These are phyloP conservation scores for Hermetia illucens DNA, from an alignment of 1,140 invertebrate species.

Conservation along the genomic window DNA sequence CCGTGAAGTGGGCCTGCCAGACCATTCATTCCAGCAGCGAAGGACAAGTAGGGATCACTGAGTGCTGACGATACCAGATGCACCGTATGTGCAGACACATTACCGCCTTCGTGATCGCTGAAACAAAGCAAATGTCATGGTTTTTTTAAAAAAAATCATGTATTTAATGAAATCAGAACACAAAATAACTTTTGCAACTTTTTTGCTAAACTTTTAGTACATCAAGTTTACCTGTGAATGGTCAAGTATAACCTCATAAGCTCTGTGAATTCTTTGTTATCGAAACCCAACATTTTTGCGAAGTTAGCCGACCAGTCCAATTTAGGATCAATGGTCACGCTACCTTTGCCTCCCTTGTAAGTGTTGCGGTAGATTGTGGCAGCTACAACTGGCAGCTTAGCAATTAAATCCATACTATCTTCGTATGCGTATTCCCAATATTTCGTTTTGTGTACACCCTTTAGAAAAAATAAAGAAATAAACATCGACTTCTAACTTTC, in stretches of 20 bases:
- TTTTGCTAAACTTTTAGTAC: neutral
- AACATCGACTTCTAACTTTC: no score
- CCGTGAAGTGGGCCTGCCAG: conserved; percentile 92
- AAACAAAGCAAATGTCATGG: conserved; percentile 15
- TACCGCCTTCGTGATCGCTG: conserved; percentile 91
- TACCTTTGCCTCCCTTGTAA: conserved; percentile 71
- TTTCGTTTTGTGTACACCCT: conserved; percentile 28
- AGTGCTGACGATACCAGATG: conserved; percentile 91
- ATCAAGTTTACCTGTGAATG: conserved; percentile 55
- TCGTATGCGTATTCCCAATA: conserved; percentile 70
- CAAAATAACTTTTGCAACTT: neutral
- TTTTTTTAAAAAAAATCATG: conserved; percentile 10
- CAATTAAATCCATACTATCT: conserved; percentile 92
- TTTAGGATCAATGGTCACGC: conserved; percentile 73
- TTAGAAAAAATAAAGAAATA: conserved; percentile 1
- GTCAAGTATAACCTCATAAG: conserved; percentile 90
- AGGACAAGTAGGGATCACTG: conserved; percentile 88
- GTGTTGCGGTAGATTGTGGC: conserved; percentile 90
- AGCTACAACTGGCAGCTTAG: conserved; percentile 87
- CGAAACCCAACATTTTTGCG: conserved; percentile 81
- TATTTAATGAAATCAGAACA: conserved; percentile 1
- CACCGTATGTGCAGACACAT: conserved; percentile 87
- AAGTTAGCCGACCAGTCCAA: conserved; percentile 95
- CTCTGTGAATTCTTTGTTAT: conserved; percentile 75
- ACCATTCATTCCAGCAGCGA: conserved; percentile 88